Conservation (phyloP, 2,888 invertebrate genomes). For the Metallyticus violacea region DNA sequence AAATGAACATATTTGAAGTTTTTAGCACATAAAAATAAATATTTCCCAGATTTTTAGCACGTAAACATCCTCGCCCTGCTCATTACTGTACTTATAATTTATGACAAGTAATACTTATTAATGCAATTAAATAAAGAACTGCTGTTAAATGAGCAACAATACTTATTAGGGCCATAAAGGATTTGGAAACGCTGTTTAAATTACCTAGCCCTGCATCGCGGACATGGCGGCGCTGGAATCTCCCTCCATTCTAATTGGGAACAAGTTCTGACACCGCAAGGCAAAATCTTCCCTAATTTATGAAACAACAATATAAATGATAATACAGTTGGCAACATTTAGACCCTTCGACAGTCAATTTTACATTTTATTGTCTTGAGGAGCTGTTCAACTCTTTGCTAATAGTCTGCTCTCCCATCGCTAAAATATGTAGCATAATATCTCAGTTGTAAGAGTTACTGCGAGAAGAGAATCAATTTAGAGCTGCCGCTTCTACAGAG, state of each 20-base stretch:
- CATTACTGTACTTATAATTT: too few species aligned
- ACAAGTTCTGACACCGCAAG: not conserved
- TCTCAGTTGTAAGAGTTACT: not conserved
- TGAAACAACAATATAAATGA: constrained; percentile 10
- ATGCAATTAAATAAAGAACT: too few species aligned
- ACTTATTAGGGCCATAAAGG: too few species aligned
- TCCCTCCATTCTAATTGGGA: constrained; percentile 4
- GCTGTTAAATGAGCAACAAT: too few species aligned
- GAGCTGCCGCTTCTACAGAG: not conserved
- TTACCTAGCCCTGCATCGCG: not conserved
- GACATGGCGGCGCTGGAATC: not conserved
- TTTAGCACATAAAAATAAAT: too few species aligned
- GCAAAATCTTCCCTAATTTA: constrained; percentile 3
- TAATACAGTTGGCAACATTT: constrained; percentile 5
- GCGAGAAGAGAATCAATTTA: not conserved
- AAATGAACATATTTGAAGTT: too few species aligned
- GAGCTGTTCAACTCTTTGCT: too few species aligned
- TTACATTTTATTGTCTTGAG: not conserved
- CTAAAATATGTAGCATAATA: not conserved
- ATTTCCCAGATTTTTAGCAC: too few species aligned
- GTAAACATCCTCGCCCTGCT: too few species aligned
- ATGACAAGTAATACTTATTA: too few species aligned
- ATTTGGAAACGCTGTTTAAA: too few species aligned
- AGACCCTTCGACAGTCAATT: not conserved
- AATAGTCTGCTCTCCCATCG: too few species aligned